Percentiles rank a stretch among this genome's conserved stretches.
Conservation (phyloP, 2,797 vertebrate species). For the Australoheros facetus region DNA sequence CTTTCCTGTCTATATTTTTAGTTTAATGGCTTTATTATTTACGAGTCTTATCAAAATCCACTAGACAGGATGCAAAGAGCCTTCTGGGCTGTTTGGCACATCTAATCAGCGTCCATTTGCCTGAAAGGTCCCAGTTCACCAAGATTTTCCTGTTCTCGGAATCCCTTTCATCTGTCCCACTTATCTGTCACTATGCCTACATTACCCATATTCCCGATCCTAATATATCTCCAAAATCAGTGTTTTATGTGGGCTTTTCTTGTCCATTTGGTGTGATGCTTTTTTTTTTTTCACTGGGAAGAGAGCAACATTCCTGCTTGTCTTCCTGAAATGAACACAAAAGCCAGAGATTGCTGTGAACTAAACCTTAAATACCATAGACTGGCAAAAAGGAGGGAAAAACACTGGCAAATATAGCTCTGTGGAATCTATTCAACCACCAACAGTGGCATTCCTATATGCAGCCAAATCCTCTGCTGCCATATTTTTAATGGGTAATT, state of each 20-base stretch:
- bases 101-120: not conserved
- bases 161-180: not conserved
- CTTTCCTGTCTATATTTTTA: constrained; percentile 58
- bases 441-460: constrained; percentile 53
- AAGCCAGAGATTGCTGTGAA: constrained; percentile 17
- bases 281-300: not conserved
- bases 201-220: not conserved
- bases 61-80: not conserved
- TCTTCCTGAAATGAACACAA: constrained; percentile 20
- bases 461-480: constrained; percentile 40
- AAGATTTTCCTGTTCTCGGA: not conserved
- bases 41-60: constrained; percentile 14
- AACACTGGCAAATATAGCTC: constrained; percentile 48
- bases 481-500: constrained; percentile 62
- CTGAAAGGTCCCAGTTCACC: not conserved
- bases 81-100: not conserved
- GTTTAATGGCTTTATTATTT: constrained; percentile 42
- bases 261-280: not conserved
- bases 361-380: constrained; percentile 44
- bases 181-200: not conserved
- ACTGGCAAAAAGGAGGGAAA: constrained; percentile 21
- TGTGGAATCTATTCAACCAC: constrained; percentile 51
- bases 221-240: not conserved
- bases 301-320: constrained; percentile 11
- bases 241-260: not conserved